Base-by-base conservation (phyloP, 2,797 vertebrate species). In the Telmatherina bonti region DNA sequence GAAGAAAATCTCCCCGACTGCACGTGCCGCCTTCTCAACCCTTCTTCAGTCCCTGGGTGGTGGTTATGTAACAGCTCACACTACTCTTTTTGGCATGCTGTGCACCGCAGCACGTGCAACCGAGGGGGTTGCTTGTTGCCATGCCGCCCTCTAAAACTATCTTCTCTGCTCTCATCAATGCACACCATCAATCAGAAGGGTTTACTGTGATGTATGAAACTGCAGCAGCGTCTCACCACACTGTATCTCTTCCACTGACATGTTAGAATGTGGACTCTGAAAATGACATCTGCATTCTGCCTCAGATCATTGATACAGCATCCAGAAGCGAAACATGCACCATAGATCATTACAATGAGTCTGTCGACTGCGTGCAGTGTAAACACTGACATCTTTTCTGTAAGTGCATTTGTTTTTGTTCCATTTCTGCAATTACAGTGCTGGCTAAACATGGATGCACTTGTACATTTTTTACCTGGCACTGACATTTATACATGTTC, bases 11-110 rank as follows among this genome's bases (percentile, higher is more conserved):
- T 69, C 63, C 29, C 57, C 29, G 20, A 45, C 62, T 77, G 58
- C 86, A 88, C 67, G 62, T 83, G 85, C 79, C 38, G 62, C 69
- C 53, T 72, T 69, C 61, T 36, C 65, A 76, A 78, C 78, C 62
- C 78, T 87, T 78, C 47, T n/a, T n/a, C n/a, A 70, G 62, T 86
- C 80, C 81, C 64, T 27, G 36, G 47, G 78, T 1, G 68, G 36
- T 36, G 61, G 60, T 93, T 91, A 91, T 72, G 72, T 90, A 92
- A 92, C 64, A 11, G 65, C 79, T 83, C 80, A 68, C 72, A 57
- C 76, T 16, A 20, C 67, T 85, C 63, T 62, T 62, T 70, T 45
- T 74, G n/a, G 59, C 68, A 61, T 27, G 67, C 81, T 62, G 70
- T 53, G 66, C 70, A 51, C 18, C n/a, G 22, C 71, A 51, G 70